Evolutionary conservation across 2,888 invertebrate species (phyloP).

Genomic region (Acronicta leporina): DNA sequence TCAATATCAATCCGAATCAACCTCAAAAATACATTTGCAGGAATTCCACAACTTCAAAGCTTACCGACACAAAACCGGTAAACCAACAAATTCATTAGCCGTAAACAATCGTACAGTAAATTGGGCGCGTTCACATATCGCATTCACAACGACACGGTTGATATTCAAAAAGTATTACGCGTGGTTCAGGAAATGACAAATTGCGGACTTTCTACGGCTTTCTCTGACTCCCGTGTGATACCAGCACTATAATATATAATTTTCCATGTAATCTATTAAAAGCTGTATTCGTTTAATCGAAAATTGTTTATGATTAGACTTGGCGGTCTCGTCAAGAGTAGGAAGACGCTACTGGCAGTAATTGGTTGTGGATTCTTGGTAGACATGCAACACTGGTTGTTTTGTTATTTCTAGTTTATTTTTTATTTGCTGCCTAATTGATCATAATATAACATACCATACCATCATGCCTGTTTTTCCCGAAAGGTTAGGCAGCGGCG

Average conservation of each 20-base stretch:
- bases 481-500: no score
- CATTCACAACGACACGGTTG: constrained; percentile 55
- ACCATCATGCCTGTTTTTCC: no score
- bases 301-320: constrained; percentile 51
- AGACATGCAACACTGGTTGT: constrained; percentile 32
- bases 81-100: constrained; percentile 40
- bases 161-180: constrained; percentile 51
- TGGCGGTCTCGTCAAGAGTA: constrained; percentile 43
- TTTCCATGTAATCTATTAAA: constrained; percentile 60
- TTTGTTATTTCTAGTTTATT: constrained; percentile 49
- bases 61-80: constrained; percentile 34
- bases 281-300: constrained; percentile 52
- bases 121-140: constrained; percentile 56
- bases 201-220: constrained; percentile 66
- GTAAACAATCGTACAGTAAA: constrained; percentile 48
- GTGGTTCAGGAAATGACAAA: constrained; percentile 62
- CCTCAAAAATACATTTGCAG: background rate
- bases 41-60: constrained; percentile 31
- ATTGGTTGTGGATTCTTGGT: constrained; percentile 34
- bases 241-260: constrained; percentile 56
- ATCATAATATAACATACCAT: no score
- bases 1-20: background rate
- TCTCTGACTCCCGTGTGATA: constrained; percentile 62
- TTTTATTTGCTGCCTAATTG: constrained; percentile 6
- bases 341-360: constrained; percentile 41